Evolutionary conservation across 2,888 invertebrate species (phyloP), one percentile per base, ranked within the genome.

Genomic region (Melinaea marsaeus): DNA sequence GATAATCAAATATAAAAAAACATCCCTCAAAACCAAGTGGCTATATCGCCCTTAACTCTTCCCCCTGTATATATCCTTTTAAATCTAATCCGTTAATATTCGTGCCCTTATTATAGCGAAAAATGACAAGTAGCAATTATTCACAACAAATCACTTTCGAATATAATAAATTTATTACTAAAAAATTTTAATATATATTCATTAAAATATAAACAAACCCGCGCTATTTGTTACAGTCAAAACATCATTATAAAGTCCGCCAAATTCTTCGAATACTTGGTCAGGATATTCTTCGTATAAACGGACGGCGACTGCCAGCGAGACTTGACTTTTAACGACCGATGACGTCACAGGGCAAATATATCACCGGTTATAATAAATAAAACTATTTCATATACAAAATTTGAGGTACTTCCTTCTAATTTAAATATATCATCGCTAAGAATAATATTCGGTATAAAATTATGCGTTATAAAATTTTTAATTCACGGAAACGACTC

Each of bases 241-340:
- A n/a, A 37, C 56, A 59, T 48, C 37, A 47, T 48, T 46, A 46
- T 34, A 35, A 47, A 54, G 7, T 35, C 48, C 33, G 65, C 67
- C 67, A 62, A 67, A 69, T 63, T 60, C 63, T 60, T 55, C 11
- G 63, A 69, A 69, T 62, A 57, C 58, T 56, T 55, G 13, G 37
- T 58, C 61, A 35, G 57, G 13, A 13, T 42, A 55, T 33, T 54
- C 22, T 51, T 59, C 55, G 61, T 58, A 35, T 33, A 22, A 54
- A 11, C 58, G 51, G 51, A 46, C 58, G 58, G 13, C 58, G 59
- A 55, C 13, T 13, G 13, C 48, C 34, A 13, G 46, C 42, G 47
- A 60, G 48, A 32, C 57, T 55, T 58, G 57, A 60, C 62, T 59
- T 33, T 60, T 34, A 33, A 32, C 46, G 60, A 65, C 58, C 58